Percentiles rank a stretch among this genome's conserved stretches.
Evolutionary conservation across 2,113 vertebrate genomes (phyloP).

Genomic region (Chaetura pelagica): DNA sequence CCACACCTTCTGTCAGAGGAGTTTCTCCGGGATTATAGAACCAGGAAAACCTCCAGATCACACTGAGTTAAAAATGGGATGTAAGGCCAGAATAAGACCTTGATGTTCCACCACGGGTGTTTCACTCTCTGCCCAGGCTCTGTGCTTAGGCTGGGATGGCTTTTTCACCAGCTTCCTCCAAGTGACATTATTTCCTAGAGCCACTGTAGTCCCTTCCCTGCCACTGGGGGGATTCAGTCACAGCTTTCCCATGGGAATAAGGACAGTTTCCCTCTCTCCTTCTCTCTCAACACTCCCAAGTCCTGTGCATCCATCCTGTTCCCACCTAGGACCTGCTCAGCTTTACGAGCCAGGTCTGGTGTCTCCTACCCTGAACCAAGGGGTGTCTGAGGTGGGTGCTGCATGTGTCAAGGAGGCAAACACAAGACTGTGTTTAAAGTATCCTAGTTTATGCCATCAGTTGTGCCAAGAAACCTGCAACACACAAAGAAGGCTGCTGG

Average conservation of each 20-base stretch:
- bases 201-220: not conserved
- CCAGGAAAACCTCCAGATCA: not conserved
- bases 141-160: not conserved
- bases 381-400: not conserved
- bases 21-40: rapidly evolving
- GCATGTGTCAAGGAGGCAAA: not conserved
- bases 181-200: not conserved
- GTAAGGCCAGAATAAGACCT: not conserved
- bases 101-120: not conserved
- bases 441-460: not conserved
- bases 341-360: not conserved
- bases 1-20: not conserved
- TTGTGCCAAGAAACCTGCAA: not conserved
- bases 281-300: not conserved
- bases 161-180: not conserved
- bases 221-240: not conserved
- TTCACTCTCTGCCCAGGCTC: not conserved
- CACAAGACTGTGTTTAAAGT: not conserved
- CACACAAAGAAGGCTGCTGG: not conserved
- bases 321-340: not conserved
- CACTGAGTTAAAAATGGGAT: not conserved
- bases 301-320: not conserved
- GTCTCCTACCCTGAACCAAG: not conserved
- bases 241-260: not conserved
- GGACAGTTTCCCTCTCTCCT: not conserved